These are phyloP conservation scores for Notothenia coriiceps DNA, from an alignment of 2,113 vertebrate species.

Conservation along the genomic window DNA sequence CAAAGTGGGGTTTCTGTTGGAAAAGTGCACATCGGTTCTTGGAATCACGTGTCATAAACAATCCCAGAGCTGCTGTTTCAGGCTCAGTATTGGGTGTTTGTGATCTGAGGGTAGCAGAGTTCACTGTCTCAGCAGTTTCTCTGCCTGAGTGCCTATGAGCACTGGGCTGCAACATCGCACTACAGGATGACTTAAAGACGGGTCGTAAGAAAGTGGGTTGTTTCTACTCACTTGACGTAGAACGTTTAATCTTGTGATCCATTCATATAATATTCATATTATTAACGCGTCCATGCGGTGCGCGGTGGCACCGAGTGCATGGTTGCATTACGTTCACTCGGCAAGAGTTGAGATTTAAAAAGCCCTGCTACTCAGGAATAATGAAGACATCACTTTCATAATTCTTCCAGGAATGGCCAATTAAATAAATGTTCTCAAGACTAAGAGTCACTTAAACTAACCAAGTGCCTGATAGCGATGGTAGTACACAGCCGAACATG, in stretches of 20 bases:
- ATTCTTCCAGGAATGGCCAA: not conserved
- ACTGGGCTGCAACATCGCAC: conserved; percentile 37
- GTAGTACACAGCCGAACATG: too few species aligned
- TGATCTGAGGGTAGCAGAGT: not conserved
- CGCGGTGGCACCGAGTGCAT: not conserved
- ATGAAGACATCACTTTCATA: not conserved
- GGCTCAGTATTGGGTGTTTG: conserved; percentile 1
- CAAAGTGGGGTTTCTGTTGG: not conserved
- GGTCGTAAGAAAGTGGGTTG: not conserved
- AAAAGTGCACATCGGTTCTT: not conserved
- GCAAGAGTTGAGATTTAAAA: conserved; percentile 11
- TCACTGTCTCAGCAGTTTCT: not conserved
- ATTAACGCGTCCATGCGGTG: not conserved
- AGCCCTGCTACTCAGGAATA: not conserved
- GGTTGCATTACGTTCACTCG: not conserved
- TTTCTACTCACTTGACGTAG: not conserved
- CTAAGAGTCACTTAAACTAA: not conserved
- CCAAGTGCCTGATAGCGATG: not conserved
- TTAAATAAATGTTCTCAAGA: not conserved
- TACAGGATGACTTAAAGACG: conserved; percentile 9
- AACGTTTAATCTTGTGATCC: not conserved
- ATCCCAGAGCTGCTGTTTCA: not conserved
- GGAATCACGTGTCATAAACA: not conserved
- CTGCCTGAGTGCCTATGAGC: conserved; percentile 38
- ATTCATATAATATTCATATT: not conserved